These are phyloP conservation scores for Harpalus rufipes DNA, from an alignment of 2,888 invertebrate species.

Conservation along the genomic window DNA sequence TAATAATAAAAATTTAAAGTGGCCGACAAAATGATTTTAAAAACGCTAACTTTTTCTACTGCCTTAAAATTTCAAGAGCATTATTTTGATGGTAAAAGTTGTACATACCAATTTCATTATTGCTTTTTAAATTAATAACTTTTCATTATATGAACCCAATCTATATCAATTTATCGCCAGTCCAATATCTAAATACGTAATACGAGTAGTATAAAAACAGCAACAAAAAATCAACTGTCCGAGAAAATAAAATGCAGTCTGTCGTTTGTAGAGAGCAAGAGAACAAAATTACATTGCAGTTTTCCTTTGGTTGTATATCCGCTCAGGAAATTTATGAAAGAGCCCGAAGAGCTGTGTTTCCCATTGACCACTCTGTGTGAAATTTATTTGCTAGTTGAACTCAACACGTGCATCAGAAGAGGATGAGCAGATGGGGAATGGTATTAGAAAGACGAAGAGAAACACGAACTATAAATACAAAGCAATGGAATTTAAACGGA, in stretches of 20 bases:
- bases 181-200: too few relatives aligned
- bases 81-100: too few relatives aligned
- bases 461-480: conserved; percentile 42
- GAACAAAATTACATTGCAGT: conserved; percentile 55
- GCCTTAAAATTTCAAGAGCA: too few relatives aligned
- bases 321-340: conserved; percentile 55
- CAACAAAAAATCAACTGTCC: conserved; percentile 1
- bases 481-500: conserved; percentile 21
- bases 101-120: too few relatives aligned
- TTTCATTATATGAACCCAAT: too few relatives aligned
- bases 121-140: too few relatives aligned
- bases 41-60: too few relatives aligned
- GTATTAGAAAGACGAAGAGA: background rate
- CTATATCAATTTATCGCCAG: too few relatives aligned
- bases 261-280: conserved; percentile 19
- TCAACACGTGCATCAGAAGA: conserved; percentile 32
- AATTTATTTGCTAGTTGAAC: conserved; percentile 49
- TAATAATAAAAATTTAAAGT: too few relatives aligned
- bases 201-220: background rate
- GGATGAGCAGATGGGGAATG: background rate
- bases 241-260: conserved; percentile 17
- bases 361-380: conserved; percentile 54
- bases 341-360: conserved; percentile 41
- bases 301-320: conserved; percentile 49
- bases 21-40: too few relatives aligned